Base-by-base conservation (phyloP, 2,113 vertebrate genomes). In the Castor canadensis region DNA sequence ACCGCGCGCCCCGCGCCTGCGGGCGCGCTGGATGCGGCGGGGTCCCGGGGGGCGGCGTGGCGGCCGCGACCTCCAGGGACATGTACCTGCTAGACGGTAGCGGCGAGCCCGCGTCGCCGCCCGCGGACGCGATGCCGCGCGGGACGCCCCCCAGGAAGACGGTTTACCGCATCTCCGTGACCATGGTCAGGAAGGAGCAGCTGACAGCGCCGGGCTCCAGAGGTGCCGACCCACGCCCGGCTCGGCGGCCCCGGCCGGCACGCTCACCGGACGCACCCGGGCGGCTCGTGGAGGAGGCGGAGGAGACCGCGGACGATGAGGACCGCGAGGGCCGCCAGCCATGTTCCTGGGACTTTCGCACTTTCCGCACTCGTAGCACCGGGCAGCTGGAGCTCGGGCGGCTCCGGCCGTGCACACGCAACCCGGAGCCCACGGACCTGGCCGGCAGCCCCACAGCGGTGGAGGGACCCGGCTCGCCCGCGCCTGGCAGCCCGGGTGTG, bases 121-220 rank as follows among this genome's bases (percentile, higher is more conserved):
- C 98, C 5, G 89, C 98, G 3, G 98, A 98, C 80, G 96, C 98
- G 92, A 99, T 99, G 99, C 98, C 99, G 96, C 98, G 99, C 45
- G 98, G 98, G 1, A 97, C 98, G 40, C 98, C 99, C 24, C 99
- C 98, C 95, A 98, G 99, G 96, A 99, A 98, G 75, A 99, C 99
- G 0, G 99, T 99, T 3, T 99, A 99, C 98, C 98, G 99, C 97
- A 99, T 99, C 98, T 99, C 99, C 30, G 99, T 99, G 95, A 99
- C 99, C 56, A 97, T 99, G 97, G 99, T 99, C 96, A 99, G 99
- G 97, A 99, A 99, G 96, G 99, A 99, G 97, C 92, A 98, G 95
- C 98, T 99, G n/a, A 98, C 0, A 32, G 92, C n/a, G 66, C 95
- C 91, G 43, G 82, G 93, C 40, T 30, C 91, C 22, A 88, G 43